Evolutionary conservation across 2,113 vertebrate genomes (phyloP).

Genomic region (Poeciliopsis prolifica): DNA sequence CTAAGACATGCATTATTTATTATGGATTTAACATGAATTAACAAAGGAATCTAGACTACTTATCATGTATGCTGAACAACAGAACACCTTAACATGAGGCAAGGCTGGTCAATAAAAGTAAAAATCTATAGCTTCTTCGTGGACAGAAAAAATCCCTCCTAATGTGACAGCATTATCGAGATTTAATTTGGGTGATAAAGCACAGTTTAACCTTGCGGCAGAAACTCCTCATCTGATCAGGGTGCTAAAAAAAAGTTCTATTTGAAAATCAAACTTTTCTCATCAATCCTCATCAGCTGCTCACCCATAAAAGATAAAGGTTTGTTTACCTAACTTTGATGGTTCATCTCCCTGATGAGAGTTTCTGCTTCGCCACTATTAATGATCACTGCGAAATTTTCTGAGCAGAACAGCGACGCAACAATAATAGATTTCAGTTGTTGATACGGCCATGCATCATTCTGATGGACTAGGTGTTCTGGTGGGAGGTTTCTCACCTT

Average conservation of each 20-base stretch:
- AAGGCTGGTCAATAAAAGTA: background rate
- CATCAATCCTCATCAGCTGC: slow-evolving; percentile 60
- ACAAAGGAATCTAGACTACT: slow-evolving; percentile 27
- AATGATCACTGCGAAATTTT: slow-evolving; percentile 66
- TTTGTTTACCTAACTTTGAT: slow-evolving; percentile 70
- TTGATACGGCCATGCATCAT: slow-evolving; percentile 49
- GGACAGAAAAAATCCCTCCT: background rate
- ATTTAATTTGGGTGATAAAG: slow-evolving; percentile 5
- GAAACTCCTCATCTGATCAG: background rate
- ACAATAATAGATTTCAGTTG: slow-evolving; percentile 65
- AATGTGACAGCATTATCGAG: background rate
- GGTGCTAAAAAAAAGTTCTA: slow-evolving; percentile 23
- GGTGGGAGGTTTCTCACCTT: slow-evolving; percentile 23
- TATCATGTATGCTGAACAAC: slow-evolving; percentile 11
- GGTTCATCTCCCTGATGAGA: slow-evolving; percentile 63
- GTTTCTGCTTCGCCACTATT: slow-evolving; percentile 56
- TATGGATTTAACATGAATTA: slow-evolving; percentile 22
- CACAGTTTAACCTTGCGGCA: background rate
- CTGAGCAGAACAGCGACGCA: slow-evolving; percentile 30
- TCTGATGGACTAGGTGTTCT: slow-evolving; percentile 27
- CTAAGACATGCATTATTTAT: slow-evolving; percentile 48
- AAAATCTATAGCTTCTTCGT: background rate
- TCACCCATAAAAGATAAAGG: slow-evolving; percentile 57
- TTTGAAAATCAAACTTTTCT: slow-evolving; percentile 63
- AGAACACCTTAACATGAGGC: background rate